phyloP scores from a whole-genome alignment of 2,113 vertebrate species.

The Psammodynastes pulverulentus region DNA sequence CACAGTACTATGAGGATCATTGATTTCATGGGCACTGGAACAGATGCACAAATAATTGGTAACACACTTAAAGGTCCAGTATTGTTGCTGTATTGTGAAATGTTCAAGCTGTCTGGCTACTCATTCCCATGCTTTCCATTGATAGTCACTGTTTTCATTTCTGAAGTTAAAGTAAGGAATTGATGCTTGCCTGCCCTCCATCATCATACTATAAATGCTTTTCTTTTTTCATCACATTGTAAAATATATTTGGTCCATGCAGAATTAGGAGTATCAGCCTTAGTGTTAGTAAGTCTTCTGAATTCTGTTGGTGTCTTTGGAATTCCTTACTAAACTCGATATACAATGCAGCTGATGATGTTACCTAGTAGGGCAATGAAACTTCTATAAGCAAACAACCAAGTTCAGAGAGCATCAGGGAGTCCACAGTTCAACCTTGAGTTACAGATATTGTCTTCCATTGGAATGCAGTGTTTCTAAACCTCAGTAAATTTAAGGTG shows the following conservation, averaged over 20 bases:
- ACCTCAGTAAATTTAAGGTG: neutral
- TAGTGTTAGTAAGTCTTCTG: neutral
- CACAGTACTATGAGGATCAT: neutral
- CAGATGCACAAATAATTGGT: slow-evolving; percentile 20
- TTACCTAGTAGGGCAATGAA: neutral
- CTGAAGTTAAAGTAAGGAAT: neutral
- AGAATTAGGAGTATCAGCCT: neutral
- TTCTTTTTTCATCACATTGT: neutral
- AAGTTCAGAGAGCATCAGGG: neutral
- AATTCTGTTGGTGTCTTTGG: neutral
- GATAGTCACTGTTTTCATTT: neutral
- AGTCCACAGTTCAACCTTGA: neutral
- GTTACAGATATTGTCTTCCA: neutral
- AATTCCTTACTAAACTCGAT: neutral
- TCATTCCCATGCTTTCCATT: neutral
- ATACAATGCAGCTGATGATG: neutral
- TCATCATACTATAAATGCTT: neutral
- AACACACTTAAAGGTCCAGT: neutral
- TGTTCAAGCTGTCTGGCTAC: neutral
- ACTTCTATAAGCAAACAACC: neutral
- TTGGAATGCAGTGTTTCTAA: neutral
- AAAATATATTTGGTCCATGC: neutral
- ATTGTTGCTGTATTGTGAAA: neutral
- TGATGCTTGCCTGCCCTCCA: neutral
- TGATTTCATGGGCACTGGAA: slow-evolving; percentile 12